Evolutionary conservation across 2,797 vertebrate species (phyloP), one percentile per base, ranked within the genome.

Genomic region (Fratercula arctica): DNA sequence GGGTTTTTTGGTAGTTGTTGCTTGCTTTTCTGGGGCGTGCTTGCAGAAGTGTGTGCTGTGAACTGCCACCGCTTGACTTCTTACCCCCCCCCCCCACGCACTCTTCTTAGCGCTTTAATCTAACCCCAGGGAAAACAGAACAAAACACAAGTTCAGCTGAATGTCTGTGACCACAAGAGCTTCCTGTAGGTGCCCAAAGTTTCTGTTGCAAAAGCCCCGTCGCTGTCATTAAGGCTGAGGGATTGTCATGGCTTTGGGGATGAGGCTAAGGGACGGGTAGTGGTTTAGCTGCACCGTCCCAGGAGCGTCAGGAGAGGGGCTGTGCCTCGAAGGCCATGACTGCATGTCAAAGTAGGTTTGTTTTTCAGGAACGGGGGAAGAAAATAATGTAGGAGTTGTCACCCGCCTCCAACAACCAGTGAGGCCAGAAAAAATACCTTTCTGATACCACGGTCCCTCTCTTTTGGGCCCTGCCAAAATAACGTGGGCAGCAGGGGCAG

Each of bases 271-370:
- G 83, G 54, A 33, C 0, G 2, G 73, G 43, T 2, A 3, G 9
- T 28, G 46, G 63, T 17, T 57, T 7, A 41, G 24, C 66, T 81
- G 57, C 76, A 28, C 0, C 0, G 0, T 51, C n/a, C 68, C 68
- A 10, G 51, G 60, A 84, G 64, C 68, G 51, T 57, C 70, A 59
- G 70, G 53, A 59, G 66, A 50, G n/a, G 7, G 70, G 69, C 86
- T 60, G n/a, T 29, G 28, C 37, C 50, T 93, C 6, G 0, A 1
- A 45, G 63, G 69, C 60, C 59, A 8, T 0, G 2, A 20, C 50
- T 79, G 41, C n/a, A 45, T 37, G 19, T 75, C 72, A 20, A 25
- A 87, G n/a, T 35, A 43, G 28, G 35, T 54, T 77, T 89, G 41
- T n/a, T 92, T 39, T 54, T 82, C 8, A 33, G 46, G 33, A 92